Base-by-base conservation (phyloP, 2,113 vertebrate species). In the Cochlearius cochlearius region DNA sequence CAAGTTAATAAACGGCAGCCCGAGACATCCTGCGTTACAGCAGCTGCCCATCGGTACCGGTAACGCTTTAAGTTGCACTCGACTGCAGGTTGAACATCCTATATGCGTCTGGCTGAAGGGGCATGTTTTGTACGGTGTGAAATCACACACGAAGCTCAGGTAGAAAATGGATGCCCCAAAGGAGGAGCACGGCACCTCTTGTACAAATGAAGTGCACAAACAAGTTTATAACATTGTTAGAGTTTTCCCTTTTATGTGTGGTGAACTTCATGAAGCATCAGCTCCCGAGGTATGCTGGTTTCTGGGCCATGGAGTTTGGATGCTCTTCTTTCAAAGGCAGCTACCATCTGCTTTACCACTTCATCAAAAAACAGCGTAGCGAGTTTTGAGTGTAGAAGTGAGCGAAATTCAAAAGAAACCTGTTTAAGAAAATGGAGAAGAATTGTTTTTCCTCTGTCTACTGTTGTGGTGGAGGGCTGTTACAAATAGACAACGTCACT, bases 351-450 rank as follows among this genome's bases (percentile, higher is more conserved):
- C 97, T 99, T 99, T 68, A 99, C 99, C 68, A 99, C 99, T 98
- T 99, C 99, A 39, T 99, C 99, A 9, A 99, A 99, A 98, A 99
- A 99, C 15, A 99, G 86, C 0, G 99, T 98, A 36, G 99, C 98
- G 3, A 99, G 98, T 88, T 99, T 99, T 47, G 99, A 99, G 97
- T 99, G 99, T 34, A 99, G 97, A 88, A 99, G 98, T 19, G 99
- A 99, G 52, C 99, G 99, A 87, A 99, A 99, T 98, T 99, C 99
- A 39, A 99, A 99, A 78, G 99, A 99, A 97, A 99, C 98, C 99
- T 99, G 98, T 86, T 62, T 39, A 68, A 87, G 87, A 90, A 58
- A 64, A 81, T 15, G 41, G 15, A 74, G 30, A 47, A 79, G 2
- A 55, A 20, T 34, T 89, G 53, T 7, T 86, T 74, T 62, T 71